Evolutionary conservation across 2,888 invertebrate genomes (phyloP).

Genomic region (Danaus chrysippus): DNA sequence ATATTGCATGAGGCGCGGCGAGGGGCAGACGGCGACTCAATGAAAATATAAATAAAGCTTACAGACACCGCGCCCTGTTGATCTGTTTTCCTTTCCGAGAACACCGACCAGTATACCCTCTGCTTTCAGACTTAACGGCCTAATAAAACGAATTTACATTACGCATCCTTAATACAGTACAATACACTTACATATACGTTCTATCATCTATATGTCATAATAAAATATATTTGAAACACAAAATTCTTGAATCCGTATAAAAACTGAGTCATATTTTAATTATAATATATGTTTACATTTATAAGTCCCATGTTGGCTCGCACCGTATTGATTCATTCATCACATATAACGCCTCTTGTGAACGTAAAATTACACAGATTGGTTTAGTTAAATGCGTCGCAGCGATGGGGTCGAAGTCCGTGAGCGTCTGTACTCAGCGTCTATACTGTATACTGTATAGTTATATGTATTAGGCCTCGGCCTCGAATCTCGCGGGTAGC

Average conservation of each 20-base stretch:
- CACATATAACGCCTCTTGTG: constrained; percentile 6
- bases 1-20: constrained; percentile 33
- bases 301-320: too few relatives aligned
- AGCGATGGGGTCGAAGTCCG: constrained; percentile 30
- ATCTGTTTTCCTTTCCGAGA: constrained; percentile 55
- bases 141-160: background rate
- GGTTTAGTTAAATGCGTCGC: constrained; percentile 24
- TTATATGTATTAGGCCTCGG: constrained; percentile 8
- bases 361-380: background rate
- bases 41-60: constrained; percentile 61
- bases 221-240: too few relatives aligned
- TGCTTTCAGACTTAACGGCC: constrained; percentile 5
- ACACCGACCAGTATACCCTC: constrained; percentile 33
- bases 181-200: background rate
- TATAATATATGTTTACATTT: too few relatives aligned
- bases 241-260: too few relatives aligned
- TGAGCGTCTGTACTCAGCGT: background rate
- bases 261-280: too few relatives aligned
- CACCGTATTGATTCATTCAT: constrained; percentile 4
- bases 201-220: too few relatives aligned
- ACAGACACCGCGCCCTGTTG: constrained; percentile 52
- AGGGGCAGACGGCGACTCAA: constrained; percentile 42
- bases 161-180: background rate
- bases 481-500: too few relatives aligned
- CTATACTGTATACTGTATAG: background rate